phyloP scores from a whole-genome alignment of 2,797 vertebrate genomes.

The Xenentodon cancila region DNA sequence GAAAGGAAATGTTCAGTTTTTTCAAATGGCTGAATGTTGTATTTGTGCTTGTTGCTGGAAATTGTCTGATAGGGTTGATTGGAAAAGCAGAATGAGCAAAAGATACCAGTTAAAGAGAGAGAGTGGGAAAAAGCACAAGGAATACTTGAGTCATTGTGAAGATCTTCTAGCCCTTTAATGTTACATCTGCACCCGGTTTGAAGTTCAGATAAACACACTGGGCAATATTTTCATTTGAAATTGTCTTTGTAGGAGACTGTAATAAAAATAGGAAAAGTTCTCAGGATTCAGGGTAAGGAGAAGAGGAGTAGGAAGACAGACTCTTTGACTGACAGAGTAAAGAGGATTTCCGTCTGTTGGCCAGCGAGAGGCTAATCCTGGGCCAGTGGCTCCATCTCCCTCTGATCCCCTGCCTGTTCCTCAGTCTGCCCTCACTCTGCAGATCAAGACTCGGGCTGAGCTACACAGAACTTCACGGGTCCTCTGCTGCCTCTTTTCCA shows the following conservation, averaged over 20 bases:
- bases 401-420: conserved; percentile 45
- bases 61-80: not conserved
- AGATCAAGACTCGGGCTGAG: conserved; percentile 49
- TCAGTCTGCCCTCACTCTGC: conserved; percentile 52
- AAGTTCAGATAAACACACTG: too few relatives aligned
- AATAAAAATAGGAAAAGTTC: not conserved
- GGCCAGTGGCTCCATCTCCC: conserved; percentile 33
- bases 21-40: not conserved
- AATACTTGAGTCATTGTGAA: conserved; percentile 2
- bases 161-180: too few relatives aligned
- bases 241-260: not conserved
- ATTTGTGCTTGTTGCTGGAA: not conserved
- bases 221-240: too few relatives aligned
- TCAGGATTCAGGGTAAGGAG: conserved; percentile 3
- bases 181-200: too few relatives aligned
- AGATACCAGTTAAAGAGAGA: not conserved
- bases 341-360: conserved; percentile 72
- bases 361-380: conserved; percentile 63
- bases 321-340: conserved; percentile 67
- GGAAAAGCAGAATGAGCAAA: not conserved
- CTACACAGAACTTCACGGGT: conserved; percentile 35
- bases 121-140: too few relatives aligned
- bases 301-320: conserved; percentile 36
- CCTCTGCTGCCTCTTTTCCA: conserved; percentile 22
- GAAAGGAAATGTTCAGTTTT: too few relatives aligned